These are phyloP conservation scores for Coregonus ussuriensis DNA, from an alignment of 2,797 vertebrate genomes.

Conservation along the genomic window DNA sequence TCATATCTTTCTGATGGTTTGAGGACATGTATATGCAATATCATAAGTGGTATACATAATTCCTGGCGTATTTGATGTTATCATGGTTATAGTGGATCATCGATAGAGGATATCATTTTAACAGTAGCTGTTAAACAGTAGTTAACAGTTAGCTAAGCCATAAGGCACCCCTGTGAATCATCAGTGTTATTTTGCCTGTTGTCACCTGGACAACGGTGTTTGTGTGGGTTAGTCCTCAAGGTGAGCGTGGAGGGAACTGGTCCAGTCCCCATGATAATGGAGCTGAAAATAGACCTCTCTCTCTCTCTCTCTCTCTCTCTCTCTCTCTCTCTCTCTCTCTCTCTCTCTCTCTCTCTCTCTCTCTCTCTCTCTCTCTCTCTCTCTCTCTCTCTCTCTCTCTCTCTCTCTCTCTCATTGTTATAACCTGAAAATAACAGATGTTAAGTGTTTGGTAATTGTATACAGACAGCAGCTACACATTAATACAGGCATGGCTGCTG, in stretches of 20 bases:
- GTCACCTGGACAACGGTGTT: slow-evolving; percentile 61
- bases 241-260: slow-evolving; percentile 42
- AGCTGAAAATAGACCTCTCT: slow-evolving; percentile 56
- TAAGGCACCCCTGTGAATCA: slow-evolving; percentile 29
- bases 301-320: slow-evolving; percentile 19
- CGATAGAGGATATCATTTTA: no score
- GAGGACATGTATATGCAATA: no score
- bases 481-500: neutral
- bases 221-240: slow-evolving; percentile 49
- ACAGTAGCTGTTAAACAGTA: neutral
- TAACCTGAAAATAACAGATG: slow-evolving; percentile 1
- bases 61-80: no score
- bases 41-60: no score
- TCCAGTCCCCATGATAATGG: slow-evolving; percentile 43
- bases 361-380: slow-evolving; percentile 22
- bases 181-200: slow-evolving; percentile 14
- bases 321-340: slow-evolving; percentile 20
- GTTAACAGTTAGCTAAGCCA: neutral
- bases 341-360: neutral
- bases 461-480: neutral
- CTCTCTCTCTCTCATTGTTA: neutral
- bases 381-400: slow-evolving; percentile 19
- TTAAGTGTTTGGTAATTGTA: neutral
- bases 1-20: neutral
- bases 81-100: no score